A percentile compares a stretch with the other conserved stretches of the same genome.
These are phyloP conservation scores for Pomatorhinus ruficollis DNA, from an alignment of 2,113 vertebrate species.

Conservation along the genomic window DNA sequence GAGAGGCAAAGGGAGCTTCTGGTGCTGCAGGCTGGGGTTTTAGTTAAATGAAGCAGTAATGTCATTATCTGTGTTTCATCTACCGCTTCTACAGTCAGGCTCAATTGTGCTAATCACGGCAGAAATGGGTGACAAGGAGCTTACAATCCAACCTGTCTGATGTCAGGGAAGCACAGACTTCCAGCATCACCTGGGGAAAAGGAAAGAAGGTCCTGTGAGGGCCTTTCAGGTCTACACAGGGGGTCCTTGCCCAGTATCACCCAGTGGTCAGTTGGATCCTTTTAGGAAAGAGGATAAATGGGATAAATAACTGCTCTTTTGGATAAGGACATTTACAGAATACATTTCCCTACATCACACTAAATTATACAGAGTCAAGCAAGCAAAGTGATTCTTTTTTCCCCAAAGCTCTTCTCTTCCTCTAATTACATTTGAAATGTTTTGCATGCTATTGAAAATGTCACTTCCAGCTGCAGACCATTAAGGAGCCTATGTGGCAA, in stretches of 20 bases:
- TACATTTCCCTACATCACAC: background rate
- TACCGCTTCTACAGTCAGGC: background rate
- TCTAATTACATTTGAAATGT: constrained; percentile 60
- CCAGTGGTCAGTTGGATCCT: background rate
- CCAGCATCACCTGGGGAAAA: background rate
- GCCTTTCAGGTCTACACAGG: background rate
- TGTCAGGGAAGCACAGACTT: background rate
- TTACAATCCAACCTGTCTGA: background rate
- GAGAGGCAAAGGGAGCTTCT: background rate
- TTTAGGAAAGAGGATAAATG: background rate
- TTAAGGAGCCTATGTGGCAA: background rate
- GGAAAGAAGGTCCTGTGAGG: background rate
- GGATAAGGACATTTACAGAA: background rate
- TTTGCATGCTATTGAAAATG: constrained; percentile 48
- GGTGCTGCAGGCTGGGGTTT: background rate
- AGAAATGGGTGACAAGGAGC: background rate
- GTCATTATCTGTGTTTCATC: background rate
- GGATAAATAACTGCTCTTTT: background rate
- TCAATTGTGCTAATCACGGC: background rate
- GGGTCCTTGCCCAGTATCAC: background rate
- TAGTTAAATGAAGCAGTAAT: background rate
- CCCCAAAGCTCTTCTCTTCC: constrained; percentile 40
- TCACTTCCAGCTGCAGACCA: constrained; percentile 46
- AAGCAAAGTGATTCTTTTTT: constrained; percentile 36
- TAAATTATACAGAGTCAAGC: constrained; percentile 33